phyloP scores from a whole-genome alignment of 2,797 vertebrate species.

The Paramormyrops hopkinsi region DNA sequence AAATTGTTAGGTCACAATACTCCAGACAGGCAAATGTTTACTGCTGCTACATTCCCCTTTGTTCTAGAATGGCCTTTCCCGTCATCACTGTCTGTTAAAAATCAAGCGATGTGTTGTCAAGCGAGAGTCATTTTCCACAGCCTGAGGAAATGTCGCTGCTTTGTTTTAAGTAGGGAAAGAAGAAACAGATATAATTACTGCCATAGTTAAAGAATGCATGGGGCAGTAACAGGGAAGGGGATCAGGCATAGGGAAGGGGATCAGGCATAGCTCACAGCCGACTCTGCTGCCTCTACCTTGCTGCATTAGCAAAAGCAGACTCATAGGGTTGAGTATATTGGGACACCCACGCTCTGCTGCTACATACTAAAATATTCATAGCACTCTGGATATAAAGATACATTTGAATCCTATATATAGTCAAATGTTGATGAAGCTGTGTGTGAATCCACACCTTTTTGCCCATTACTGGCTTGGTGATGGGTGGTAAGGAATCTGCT shows the following conservation, averaged over 20 bases:
- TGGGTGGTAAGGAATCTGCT: not conserved
- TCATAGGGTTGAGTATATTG: not conserved
- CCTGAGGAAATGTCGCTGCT: not conserved
- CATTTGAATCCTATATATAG: slow-evolving; percentile 20
- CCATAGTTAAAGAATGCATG: not conserved
- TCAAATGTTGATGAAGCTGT: not conserved
- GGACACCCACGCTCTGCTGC: not conserved
- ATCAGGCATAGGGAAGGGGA: too few species aligned
- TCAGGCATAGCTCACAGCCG: not conserved
- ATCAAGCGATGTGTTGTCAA: not conserved
- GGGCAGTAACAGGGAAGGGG: not conserved
- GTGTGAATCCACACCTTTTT: not conserved
- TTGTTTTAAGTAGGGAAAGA: not conserved
- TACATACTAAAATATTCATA: slow-evolving; percentile 20
- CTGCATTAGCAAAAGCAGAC: not conserved
- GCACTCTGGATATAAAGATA: not conserved
- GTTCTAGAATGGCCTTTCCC: not conserved
- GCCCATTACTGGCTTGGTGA: slow-evolving; percentile 1
- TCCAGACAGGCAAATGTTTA: not conserved
- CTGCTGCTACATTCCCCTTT: not conserved
- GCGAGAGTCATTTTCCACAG: not conserved
- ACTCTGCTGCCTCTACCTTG: not conserved
- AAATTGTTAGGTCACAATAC: slow-evolving; percentile 46
- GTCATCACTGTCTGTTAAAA: not conserved
- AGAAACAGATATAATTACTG: not conserved